Conservation (phyloP, 2,113 vertebrate species). For the Oophaga pumilio region DNA sequence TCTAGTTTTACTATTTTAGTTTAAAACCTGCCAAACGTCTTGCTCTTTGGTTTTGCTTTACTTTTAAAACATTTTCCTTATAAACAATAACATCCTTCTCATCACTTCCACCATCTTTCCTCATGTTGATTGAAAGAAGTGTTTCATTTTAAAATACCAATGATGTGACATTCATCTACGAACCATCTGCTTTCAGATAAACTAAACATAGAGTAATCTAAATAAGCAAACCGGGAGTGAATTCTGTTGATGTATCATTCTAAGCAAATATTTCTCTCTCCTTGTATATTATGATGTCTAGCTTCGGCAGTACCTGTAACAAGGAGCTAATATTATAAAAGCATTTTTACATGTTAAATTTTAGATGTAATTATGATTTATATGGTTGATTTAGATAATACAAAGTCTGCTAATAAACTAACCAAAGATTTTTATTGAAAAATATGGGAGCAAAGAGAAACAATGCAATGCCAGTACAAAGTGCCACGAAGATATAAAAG, state of each 20-base stretch:
- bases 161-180: constrained; percentile 39
- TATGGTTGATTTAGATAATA: not conserved
- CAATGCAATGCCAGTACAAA: too few species aligned
- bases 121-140: constrained; percentile 45
- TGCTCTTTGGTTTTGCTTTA: constrained; percentile 9
- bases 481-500: too few species aligned
- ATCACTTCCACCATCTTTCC: constrained; percentile 43
- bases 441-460: too few species aligned
- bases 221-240: constrained; percentile 35
- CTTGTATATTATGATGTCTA: not conserved
- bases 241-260: constrained; percentile 38
- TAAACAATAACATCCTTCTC: constrained; percentile 53
- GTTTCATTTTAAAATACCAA: constrained; percentile 44
- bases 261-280: constrained; percentile 14
- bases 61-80: constrained; percentile 48
- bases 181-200: constrained; percentile 39
- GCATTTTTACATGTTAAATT: not conserved
- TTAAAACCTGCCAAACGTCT: not conserved
- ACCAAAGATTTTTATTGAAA: too few species aligned
- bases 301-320: not conserved
- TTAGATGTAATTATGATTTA: not conserved
- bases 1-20: not conserved
- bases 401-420: not conserved
- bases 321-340: not conserved
- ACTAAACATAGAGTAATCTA: constrained; percentile 21